Conservation (phyloP, 2,113 vertebrate species). For the Vimba vimba region DNA sequence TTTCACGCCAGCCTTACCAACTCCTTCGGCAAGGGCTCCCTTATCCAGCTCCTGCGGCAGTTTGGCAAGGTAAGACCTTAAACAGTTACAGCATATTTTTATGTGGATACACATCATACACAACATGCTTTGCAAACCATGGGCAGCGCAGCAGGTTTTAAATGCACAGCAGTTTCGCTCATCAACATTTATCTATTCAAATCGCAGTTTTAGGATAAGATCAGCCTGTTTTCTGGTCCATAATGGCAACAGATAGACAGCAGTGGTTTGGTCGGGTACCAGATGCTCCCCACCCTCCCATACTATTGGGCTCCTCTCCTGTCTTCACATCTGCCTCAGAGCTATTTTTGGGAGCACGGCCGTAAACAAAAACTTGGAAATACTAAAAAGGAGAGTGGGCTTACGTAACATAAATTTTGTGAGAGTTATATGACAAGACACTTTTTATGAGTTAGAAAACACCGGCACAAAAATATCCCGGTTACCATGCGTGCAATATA, state of each 20-base stretch:
- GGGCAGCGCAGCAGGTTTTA: background rate
- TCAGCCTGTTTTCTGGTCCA: background rate
- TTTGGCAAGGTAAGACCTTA: conserved; percentile 90
- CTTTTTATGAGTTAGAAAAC: conserved; percentile 26
- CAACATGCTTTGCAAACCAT: background rate
- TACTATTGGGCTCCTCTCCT: conserved; percentile 29
- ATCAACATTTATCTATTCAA: background rate
- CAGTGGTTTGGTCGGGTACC: background rate
- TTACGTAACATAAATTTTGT: conserved; percentile 53
- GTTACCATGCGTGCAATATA: conserved; percentile 35
- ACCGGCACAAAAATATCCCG: conserved; percentile 24
- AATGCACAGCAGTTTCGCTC: background rate
- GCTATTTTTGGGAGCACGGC: conserved; percentile 32
- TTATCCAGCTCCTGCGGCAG: conserved; percentile 95
- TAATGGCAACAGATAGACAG: background rate
- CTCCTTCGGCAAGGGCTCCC: conserved; percentile 96
- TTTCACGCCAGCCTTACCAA: conserved; percentile 98
- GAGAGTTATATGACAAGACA: conserved; percentile 47
- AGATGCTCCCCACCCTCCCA: conserved; percentile 5
- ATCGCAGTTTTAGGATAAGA: background rate
- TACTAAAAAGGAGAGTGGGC: conserved; percentile 32
- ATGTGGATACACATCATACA: background rate
- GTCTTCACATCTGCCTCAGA: conserved; percentile 45
- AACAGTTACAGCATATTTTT: background rate
- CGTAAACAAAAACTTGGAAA: conserved; percentile 51